phyloP scores from a whole-genome alignment of 23 tunicate genomes.

The Corella eumyota region DNA sequence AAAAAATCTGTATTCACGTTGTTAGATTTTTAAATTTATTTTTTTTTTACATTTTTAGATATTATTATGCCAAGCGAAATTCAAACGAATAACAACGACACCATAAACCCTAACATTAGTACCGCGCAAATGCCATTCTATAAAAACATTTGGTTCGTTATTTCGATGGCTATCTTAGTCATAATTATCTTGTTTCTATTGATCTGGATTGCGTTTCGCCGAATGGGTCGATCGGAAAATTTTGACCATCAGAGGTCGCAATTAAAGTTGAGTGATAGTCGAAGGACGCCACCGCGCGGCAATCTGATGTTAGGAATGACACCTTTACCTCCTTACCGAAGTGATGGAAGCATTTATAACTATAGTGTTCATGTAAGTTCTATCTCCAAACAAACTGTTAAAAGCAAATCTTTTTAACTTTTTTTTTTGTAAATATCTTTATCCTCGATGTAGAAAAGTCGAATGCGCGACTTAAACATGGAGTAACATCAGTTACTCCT shows the following conservation, averaged over 20 bases:
- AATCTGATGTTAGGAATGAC: background rate
- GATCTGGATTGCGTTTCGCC: constrained; percentile 22
- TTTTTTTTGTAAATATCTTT: too few species aligned
- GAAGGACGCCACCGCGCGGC: constrained; percentile 4
- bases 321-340: constrained; percentile 8
- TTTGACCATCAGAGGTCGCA: constrained; percentile 5
- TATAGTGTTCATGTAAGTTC: constrained; percentile 26
- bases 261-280: constrained; percentile 1
- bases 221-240: constrained; percentile 11
- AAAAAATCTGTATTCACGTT: background rate
- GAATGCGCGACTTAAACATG: too few species aligned
- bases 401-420: too few species aligned
- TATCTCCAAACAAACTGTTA: background rate
- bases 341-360: constrained; percentile 6
- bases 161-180: constrained; percentile 23
- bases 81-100: background rate
- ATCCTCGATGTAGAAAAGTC: too few species aligned
- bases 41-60: background rate
- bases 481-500: too few species aligned
- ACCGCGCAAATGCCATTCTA: constrained; percentile 40
- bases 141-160: constrained; percentile 45
- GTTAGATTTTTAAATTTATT: background rate
- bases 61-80: background rate
- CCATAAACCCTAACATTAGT: background rate
- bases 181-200: constrained; percentile 35